A percentile compares a stretch with the other conserved stretches of the same genome.
Evolutionary conservation across 2,797 vertebrate genomes (phyloP).

Genomic region (Poliocrania exsul): DNA sequence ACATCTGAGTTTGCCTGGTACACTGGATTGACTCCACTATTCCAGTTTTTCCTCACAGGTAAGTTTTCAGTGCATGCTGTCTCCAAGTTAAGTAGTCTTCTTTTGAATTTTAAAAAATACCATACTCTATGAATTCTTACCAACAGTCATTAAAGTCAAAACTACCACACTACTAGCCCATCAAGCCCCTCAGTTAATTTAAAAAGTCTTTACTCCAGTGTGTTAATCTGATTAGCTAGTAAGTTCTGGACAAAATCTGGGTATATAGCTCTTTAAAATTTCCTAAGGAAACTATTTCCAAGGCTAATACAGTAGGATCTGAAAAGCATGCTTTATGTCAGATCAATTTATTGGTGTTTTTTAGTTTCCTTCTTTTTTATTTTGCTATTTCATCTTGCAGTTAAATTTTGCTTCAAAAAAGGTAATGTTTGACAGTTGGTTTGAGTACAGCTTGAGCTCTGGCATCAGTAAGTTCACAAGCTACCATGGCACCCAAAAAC

Average conservation of each 20-base stretch:
- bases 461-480: neutral
- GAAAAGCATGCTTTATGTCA: neutral
- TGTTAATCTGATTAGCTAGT: neutral
- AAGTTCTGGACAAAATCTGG: neutral
- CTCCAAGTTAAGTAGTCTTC: neutral
- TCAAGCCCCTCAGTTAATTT: neutral
- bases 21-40: no score
- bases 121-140: neutral
- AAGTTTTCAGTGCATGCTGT: neutral
- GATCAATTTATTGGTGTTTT: fast-evolving
- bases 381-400: neutral
- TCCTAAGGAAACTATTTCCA: neutral
- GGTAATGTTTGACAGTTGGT: neutral
- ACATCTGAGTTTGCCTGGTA: neutral
- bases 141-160: neutral
- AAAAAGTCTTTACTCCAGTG: neutral
- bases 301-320: neutral
- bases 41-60: neutral
- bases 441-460: neutral
- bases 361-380: neutral
- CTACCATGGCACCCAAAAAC: neutral
- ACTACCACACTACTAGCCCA: neutral
- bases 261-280: neutral
- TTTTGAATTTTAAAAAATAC: neutral
- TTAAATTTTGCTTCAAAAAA: neutral